Evolutionary conservation across 2,113 vertebrate species (phyloP), one percentile per base, ranked within the genome.

Genomic region (Turnix velox): DNA sequence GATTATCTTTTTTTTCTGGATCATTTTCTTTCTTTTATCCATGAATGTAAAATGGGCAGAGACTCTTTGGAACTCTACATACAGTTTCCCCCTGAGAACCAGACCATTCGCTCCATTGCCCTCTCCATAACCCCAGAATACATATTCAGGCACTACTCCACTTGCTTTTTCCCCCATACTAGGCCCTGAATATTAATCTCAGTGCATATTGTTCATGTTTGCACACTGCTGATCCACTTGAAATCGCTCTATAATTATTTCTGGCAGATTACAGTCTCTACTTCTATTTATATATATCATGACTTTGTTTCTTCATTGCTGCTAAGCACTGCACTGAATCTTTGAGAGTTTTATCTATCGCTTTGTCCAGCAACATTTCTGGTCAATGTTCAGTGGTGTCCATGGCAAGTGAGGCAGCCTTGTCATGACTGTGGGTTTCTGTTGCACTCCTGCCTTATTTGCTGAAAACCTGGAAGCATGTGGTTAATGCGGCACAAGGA

Each of bases 221-320:
- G 51, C 58, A 31, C 83, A 37, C 46, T 90, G 71, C 42, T 40
- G 35, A n/a, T 83, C 59, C 55, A 57, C 39, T 92, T 92, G 14
- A 80, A 91, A 89, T 62, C 4, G 43, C 76, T 65, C 66, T 80
- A 58, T 75, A 93, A 85, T 79, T 46, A 76, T 80, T 94, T 95
- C 78, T 93, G 39, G 14, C 59, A 85, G 63, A 87, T 55, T 65
- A 91, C 31, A 79, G 39, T 20, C 62, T 63, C 9, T 72, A 39
- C 65, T 94, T 58, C 84, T 93, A 79, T 83, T 92, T 92, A 76
- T 80, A 48, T 80, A 48, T 35, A 83, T 27, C 0, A 0, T 37
- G 54, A 24, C 58, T 71, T 88, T 78, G 23, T 35, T 79, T 90
- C 72, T 84, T 89, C 43, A 22, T 68, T 85, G 58, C 77, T 92